Percentiles rank a stretch among this genome's conserved stretches.
Conservation (phyloP, 1,140 invertebrate species). For the Procambarus clarkii region DNA sequence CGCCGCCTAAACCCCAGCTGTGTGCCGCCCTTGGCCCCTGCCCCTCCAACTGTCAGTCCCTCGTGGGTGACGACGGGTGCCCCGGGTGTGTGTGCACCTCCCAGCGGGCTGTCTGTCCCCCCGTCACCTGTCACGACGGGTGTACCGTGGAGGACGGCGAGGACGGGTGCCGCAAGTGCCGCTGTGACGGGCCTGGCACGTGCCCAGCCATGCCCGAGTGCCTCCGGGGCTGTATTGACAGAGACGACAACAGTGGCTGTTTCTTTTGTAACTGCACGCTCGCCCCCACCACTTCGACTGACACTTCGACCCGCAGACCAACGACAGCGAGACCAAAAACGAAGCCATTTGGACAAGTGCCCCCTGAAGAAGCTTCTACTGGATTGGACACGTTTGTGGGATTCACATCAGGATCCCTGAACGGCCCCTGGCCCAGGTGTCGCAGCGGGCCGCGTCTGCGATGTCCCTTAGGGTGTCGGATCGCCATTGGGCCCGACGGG, state of each 20-base stretch:
- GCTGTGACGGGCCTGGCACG: slow-evolving; percentile 17
- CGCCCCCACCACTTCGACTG: not conserved
- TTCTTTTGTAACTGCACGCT: slow-evolving; percentile 54
- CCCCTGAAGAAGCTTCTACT: not conserved
- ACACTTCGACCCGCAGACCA: not conserved
- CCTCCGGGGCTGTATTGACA: slow-evolving; percentile 37
- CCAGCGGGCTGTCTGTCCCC: slow-evolving; percentile 11
- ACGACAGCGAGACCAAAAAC: not conserved
- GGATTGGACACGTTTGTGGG: not conserved
- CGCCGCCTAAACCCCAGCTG: not conserved
- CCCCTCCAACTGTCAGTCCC: slow-evolving; percentile 29
- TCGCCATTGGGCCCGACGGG: slow-evolving; percentile 14
- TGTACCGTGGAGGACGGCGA: slow-evolving; percentile 32
- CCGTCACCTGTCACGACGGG: slow-evolving; percentile 28
- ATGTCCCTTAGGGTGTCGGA: slow-evolving; percentile 26
- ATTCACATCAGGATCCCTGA: no score
- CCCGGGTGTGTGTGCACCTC: slow-evolving; percentile 31
- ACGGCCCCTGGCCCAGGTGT: slow-evolving; percentile 19
- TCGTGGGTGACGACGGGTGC: slow-evolving; percentile 37
- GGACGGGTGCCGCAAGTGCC: slow-evolving; percentile 33
- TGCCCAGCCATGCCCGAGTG: slow-evolving; percentile 38
- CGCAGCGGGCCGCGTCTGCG: not conserved
- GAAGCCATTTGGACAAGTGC: not conserved
- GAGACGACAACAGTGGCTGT: slow-evolving; percentile 31
- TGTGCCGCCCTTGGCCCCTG: slow-evolving; percentile 38